Evolutionary conservation across 2,113 vertebrate genomes (phyloP).

Genomic region (Ifrita kowaldi): DNA sequence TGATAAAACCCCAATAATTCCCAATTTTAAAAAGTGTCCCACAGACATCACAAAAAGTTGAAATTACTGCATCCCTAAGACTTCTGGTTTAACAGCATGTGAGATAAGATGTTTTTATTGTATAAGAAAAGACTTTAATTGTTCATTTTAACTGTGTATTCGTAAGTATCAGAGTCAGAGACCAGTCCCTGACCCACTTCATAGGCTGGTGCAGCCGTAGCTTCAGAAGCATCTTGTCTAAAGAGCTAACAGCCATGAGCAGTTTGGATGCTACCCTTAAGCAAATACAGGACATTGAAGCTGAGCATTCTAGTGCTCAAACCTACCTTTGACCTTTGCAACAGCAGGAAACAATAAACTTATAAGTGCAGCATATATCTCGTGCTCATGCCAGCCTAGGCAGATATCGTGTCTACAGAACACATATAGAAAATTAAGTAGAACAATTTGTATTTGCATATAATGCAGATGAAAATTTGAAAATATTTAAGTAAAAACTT

Average conservation of each 20-base stretch:
- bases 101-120: neutral
- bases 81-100: fast-evolving
- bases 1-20: neutral
- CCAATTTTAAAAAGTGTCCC: neutral
- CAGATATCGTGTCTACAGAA: neutral
- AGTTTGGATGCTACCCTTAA: neutral
- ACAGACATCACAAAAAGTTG: neutral
- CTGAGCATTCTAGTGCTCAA: neutral
- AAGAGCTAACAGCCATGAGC: neutral
- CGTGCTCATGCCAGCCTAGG: neutral
- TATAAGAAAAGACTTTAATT: neutral
- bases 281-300: neutral
- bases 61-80: neutral
- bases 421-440: neutral
- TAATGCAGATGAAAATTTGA: neutral
- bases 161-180: neutral
- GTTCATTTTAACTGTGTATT: neutral
- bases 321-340: neutral
- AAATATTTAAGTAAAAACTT: neutral
- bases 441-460: neutral
- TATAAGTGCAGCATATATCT: neutral
- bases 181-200: neutral
- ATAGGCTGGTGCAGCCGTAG: neutral
- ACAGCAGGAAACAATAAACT: neutral
- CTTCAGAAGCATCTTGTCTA: neutral